These are phyloP conservation scores for Xestia ashworthii DNA, from an alignment of 2,888 invertebrate genomes.

Conservation along the genomic window DNA sequence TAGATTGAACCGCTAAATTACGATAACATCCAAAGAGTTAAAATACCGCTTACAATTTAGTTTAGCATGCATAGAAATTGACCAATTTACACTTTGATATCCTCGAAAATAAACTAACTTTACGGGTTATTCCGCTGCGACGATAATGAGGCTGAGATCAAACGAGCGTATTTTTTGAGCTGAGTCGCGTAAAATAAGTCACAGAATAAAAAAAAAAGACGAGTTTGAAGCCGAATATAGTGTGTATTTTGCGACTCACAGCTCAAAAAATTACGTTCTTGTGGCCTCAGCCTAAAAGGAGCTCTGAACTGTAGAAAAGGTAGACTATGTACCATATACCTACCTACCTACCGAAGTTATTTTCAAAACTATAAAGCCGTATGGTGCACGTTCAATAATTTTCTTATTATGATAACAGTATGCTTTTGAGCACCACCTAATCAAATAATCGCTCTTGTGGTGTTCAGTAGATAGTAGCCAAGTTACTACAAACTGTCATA, in stretches of 20 bases:
- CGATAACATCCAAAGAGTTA: slow-evolving; percentile 58
- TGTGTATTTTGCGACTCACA: too few species aligned
- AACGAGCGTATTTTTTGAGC: too few species aligned
- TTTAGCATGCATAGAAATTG: slow-evolving; percentile 58
- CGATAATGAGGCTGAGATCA: background rate
- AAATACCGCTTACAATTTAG: slow-evolving; percentile 59
- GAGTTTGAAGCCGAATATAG: too few species aligned
- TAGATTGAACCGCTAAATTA: slow-evolving; percentile 31
- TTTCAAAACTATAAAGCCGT: background rate
- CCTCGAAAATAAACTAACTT: slow-evolving; percentile 35
- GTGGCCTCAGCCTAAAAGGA: background rate
- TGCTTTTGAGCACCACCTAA: background rate
- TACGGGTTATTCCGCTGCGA: background rate
- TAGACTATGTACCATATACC: background rate
- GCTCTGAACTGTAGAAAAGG: background rate
- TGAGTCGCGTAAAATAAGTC: too few species aligned
- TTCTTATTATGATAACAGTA: background rate
- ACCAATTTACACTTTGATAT: slow-evolving; percentile 49
- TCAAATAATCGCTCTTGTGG: background rate
- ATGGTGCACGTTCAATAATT: background rate
- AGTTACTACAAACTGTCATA: too few species aligned
- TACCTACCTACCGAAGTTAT: background rate
- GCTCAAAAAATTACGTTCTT: too few species aligned
- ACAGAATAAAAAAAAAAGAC: too few species aligned
- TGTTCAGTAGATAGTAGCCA: background rate